Evolutionary conservation across 2,113 vertebrate species (phyloP).

Genomic region (Gila orcuttii): DNA sequence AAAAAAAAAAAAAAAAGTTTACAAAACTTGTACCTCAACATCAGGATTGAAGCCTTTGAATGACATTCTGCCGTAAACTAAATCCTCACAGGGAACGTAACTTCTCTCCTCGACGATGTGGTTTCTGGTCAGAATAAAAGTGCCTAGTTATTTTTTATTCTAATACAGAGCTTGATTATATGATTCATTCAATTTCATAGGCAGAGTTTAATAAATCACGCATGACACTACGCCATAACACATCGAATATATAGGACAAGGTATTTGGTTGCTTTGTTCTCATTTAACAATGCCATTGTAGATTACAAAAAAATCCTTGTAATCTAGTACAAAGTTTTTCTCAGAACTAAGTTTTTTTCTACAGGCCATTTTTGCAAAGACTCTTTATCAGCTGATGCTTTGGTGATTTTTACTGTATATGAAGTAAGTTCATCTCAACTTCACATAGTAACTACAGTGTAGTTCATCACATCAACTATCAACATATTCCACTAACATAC

Average conservation of each 20-base stretch:
- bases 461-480: no score
- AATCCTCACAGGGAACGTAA: slow-evolving; percentile 86
- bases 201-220: neutral
- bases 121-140: slow-evolving; percentile 72
- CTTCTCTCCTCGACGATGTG: slow-evolving; percentile 91
- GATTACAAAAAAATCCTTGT: neutral
- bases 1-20: no score
- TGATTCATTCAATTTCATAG: no score
- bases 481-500: no score
- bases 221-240: neutral
- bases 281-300: neutral
- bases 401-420: neutral
- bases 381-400: no score
- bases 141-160: neutral
- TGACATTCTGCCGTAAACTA: slow-evolving; percentile 90
- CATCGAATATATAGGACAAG: neutral
- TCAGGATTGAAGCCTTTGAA: slow-evolving; percentile 96
- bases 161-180: no score
- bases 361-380: no score
- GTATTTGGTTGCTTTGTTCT: neutral
- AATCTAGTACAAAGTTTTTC: neutral
- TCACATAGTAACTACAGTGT: no score
- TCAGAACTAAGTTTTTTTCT: neutral
- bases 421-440: no score
- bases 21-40: slow-evolving; percentile 81